Base-by-base conservation (phyloP, 2,797 vertebrate genomes). In the Dromococcyx pavoninus region DNA sequence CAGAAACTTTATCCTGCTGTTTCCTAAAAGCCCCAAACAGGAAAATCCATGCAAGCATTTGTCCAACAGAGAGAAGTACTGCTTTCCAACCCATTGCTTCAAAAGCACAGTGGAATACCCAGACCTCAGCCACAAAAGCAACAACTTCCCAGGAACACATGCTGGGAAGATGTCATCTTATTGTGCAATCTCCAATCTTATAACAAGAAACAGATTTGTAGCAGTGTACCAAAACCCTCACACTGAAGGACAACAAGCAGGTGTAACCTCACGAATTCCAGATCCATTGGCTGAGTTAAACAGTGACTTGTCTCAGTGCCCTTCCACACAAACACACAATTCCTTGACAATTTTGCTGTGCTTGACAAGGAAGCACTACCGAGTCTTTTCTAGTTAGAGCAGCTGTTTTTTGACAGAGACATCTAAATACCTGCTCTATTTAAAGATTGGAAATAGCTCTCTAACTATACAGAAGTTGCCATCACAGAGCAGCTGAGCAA, bases 401-500 rank as follows among this genome's bases (percentile, higher is more conserved):
- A 87, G 53, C 21, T 24, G 7, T n/a, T 25, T 79, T 81, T 17
- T 69, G 56, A 51, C n/a, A 71, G 4, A 80, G 28, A 61, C 51
- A 67, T 53, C 48, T 39, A 79, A 83, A 43, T 17, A 86, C 79
- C 14, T 10, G 6, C 28, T 76, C 39, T 25, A 11, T 21, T 50
- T 32, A 19, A n/a, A 22, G 48, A 22, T 64, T 39, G 23, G 22
- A 74, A 27, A 44, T 2, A 37, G 30, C 19, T 9, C 30, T 28
- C 14, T 24, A 41, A 43, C 28, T 13, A 28, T 7, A 66, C 10
- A 39, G 0, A 46, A 83, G 56, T n/a, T 70, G 25, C 73, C 27
- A 21, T 0, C 10, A 46, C 1, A 2, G 11, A 70, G 35, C 0
- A 0, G 11, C 3, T 39, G n/a, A 83, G 11, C 24, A 41, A 71